Evolutionary conservation across 2,888 invertebrate genomes (phyloP).

Genomic region (Panopea generosa): DNA sequence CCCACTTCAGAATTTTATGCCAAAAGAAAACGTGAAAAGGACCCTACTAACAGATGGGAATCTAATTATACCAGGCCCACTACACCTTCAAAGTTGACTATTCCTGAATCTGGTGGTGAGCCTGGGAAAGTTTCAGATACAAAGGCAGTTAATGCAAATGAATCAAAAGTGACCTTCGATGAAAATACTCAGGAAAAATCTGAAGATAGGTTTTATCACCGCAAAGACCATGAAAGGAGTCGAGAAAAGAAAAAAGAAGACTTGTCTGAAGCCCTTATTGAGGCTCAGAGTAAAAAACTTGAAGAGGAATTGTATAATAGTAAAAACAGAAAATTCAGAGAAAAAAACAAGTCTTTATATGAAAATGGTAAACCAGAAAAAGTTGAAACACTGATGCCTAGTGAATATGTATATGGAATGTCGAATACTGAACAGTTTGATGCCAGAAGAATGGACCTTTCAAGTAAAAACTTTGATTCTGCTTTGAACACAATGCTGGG

Average conservation of each 20-base stretch:
- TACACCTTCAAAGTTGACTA: slow-evolving; percentile 57
- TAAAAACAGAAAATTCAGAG: slow-evolving; percentile 38
- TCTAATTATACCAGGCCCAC: slow-evolving; percentile 65
- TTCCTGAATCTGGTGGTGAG: slow-evolving; percentile 43
- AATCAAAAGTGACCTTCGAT: slow-evolving; percentile 23
- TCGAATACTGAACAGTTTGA: slow-evolving; percentile 73
- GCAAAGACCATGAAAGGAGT: slow-evolving; percentile 12
- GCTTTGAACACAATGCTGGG: slow-evolving; percentile 77
- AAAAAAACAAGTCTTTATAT: slow-evolving; percentile 31
- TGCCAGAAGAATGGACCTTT: slow-evolving; percentile 75
- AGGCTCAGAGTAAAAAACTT: slow-evolving; percentile 48
- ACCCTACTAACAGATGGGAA: slow-evolving; percentile 68
- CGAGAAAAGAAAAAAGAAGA: slow-evolving; percentile 8
- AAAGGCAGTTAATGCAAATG: slow-evolving; percentile 42
- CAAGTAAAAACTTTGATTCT: slow-evolving; percentile 77
- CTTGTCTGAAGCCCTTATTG: slow-evolving; percentile 52
- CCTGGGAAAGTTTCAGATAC: slow-evolving; percentile 21
- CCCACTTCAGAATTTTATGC: slow-evolving; percentile 67
- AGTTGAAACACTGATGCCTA: slow-evolving; percentile 66
- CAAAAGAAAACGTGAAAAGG: slow-evolving; percentile 61
- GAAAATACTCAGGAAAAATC: slow-evolving; percentile 24
- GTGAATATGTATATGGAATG: slow-evolving; percentile 76
- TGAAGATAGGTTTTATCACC: too few species aligned
- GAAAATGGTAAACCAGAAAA: slow-evolving; percentile 34
- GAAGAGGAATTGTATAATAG: slow-evolving; percentile 56